Base-by-base conservation (phyloP, 2,797 vertebrate species). In the Chelmon rostratus region DNA sequence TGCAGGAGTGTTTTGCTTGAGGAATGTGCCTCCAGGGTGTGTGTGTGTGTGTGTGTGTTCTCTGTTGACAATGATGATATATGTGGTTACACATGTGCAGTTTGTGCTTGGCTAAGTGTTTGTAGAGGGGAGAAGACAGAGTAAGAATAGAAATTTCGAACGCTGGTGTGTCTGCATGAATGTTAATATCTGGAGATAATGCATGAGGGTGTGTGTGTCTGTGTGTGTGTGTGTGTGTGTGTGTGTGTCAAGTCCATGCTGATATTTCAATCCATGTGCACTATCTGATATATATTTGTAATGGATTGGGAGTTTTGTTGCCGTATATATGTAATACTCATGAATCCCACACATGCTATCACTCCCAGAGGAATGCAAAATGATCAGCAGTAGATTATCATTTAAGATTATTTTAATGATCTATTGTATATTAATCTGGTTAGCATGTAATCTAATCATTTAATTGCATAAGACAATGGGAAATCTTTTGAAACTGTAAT, bases 21-120 rank as follows among this genome's bases (percentile, higher is more conserved):
- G 73, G n/a, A 74, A 46, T 57, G 35, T 65, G 72, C 56, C 76
- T 68, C 53, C 49, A 38, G 57, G 62, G 56, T 76, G 67, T 76
- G 71, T 64, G 18, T 38, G 64, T 68, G 38, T 69, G 53, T 65
- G 13, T 18, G 59, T 67, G 59, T 82, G 73, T 71, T 44, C 12
- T 49, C 15, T 59, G 47, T 76, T 49, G 71, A 33, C 47, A 62
- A 54, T 47, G 69, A 75, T 56, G 63, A 83, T 65, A 4, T 23
- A 3, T 56, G 21, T 66, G 59, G 78, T 76, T 66, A 54, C 56
- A 74, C 11, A 6, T 44, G 56, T 46, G 28, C 44, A 18, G 33
- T 46, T 49, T 69, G 44, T 37, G 46, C 15, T 23, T n/a, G 11
- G 74, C 11, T 1, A 44, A 42, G n/a, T 65, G 69, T 76, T 65